These are phyloP conservation scores for Drepanosiphum platanoidis DNA, from an alignment of 2,888 invertebrate genomes.

Conservation along the genomic window DNA sequence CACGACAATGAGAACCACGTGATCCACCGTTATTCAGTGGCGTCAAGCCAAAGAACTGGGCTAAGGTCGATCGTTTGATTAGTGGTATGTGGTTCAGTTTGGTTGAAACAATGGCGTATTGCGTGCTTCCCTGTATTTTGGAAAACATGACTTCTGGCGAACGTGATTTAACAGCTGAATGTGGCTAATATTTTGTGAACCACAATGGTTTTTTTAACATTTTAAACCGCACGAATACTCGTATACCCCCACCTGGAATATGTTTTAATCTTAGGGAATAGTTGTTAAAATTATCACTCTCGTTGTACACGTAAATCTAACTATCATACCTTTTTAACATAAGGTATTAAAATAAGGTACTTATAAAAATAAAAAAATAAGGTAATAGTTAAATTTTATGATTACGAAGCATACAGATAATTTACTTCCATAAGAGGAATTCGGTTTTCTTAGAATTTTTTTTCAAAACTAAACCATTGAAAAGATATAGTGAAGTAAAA, in stretches of 20 bases:
- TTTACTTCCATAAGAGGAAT: too few relatives aligned
- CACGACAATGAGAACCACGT: neutral
- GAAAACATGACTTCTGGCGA: neutral
- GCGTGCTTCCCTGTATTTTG: neutral
- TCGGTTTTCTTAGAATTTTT: too few relatives aligned
- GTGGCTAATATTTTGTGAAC: neutral
- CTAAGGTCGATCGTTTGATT: slow-evolving; percentile 24
- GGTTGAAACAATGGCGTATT: neutral
- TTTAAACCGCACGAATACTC: neutral
- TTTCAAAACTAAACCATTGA: too few relatives aligned
- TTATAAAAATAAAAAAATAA: too few relatives aligned
- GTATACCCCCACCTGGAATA: neutral
- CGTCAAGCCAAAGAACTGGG: slow-evolving; percentile 8
- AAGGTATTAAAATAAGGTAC: too few relatives aligned
- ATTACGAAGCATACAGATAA: too few relatives aligned
- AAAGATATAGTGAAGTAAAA: too few relatives aligned
- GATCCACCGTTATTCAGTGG: slow-evolving; percentile 32
- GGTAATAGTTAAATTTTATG: too few relatives aligned
- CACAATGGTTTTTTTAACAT: neutral
- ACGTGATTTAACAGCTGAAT: slow-evolving; percentile 22
- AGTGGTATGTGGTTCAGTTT: slow-evolving; percentile 7
- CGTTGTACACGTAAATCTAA: neutral
- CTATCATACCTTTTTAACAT: neutral
- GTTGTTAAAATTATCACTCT: neutral
- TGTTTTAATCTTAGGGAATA: neutral